Percentiles rank a stretch among this genome's conserved stretches.
These are phyloP conservation scores for Latrodectus hesperus DNA, from an alignment of 2,888 invertebrate species.

Conservation along the genomic window DNA sequence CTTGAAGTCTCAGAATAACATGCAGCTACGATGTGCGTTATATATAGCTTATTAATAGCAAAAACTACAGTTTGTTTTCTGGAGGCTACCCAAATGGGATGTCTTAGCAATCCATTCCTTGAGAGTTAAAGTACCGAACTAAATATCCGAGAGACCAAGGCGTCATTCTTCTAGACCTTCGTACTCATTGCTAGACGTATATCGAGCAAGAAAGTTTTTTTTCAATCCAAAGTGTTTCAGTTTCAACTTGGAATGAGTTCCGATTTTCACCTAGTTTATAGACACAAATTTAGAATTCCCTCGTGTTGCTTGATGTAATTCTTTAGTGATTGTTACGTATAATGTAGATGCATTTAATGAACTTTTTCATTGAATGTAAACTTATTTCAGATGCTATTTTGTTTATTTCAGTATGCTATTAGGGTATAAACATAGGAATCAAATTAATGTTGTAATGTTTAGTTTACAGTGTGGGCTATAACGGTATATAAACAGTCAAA, in stretches of 20 bases:
- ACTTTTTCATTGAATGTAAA: no score
- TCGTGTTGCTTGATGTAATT: no score
- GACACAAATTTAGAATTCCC: not conserved
- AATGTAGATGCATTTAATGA: no score
- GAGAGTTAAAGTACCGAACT: slow-evolving; percentile 19
- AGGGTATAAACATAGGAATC: no score
- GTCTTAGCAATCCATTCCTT: slow-evolving; percentile 29
- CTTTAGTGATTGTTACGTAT: no score
- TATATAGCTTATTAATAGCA: slow-evolving; percentile 60
- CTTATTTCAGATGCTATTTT: no score
- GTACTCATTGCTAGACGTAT: slow-evolving; percentile 17
- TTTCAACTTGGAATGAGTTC: not conserved
- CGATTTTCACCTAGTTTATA: not conserved
- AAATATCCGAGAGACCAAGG: slow-evolving; percentile 10
- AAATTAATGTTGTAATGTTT: no score
- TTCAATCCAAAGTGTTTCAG: slow-evolving; percentile 2
- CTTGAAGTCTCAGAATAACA: slow-evolving; percentile 40
- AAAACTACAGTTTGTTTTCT: slow-evolving; percentile 44
- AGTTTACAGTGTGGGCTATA: no score
- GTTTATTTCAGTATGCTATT: no score
- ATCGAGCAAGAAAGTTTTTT: slow-evolving; percentile 2
- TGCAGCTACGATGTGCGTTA: slow-evolving; percentile 39
- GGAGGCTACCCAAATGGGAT: slow-evolving; percentile 37
- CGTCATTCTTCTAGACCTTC: slow-evolving; percentile 25
- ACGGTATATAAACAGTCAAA: no score